These are phyloP conservation scores for Isaurus tuberculatus DNA, from an alignment of 92 coral and sea anemone genomes.

Conservation along the genomic window DNA sequence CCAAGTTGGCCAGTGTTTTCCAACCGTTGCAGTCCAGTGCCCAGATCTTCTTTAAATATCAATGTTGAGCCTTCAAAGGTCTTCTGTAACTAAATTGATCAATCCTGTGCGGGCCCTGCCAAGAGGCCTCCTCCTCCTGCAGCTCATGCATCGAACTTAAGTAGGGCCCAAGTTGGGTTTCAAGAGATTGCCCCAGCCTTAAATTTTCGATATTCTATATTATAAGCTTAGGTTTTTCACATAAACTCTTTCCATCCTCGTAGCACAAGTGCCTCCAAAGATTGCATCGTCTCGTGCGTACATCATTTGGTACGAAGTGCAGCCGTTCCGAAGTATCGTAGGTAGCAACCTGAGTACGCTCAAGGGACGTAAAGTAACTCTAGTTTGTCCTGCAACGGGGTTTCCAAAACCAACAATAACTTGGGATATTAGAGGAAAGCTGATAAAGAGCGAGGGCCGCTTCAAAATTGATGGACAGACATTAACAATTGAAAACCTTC, in stretches of 20 bases:
- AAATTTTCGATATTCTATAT: too few species aligned
- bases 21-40: too few species aligned
- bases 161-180: too few species aligned
- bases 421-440: conserved; percentile 79
- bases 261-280: conserved; percentile 74
- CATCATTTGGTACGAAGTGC: conserved; percentile 85
- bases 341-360: conserved; percentile 87
- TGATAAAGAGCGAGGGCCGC: conserved; percentile 64
- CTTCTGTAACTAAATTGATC: too few species aligned
- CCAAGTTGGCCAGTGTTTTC: too few species aligned
- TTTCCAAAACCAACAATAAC: conserved; percentile 80
- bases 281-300: conserved; percentile 63
- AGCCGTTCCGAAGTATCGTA: conserved; percentile 74
- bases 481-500: conserved; percentile 71
- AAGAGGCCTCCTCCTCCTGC: too few species aligned
- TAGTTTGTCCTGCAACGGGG: conserved; percentile 82
- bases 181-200: too few species aligned
- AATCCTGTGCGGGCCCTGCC: too few species aligned
- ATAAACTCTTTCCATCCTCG: not conserved
- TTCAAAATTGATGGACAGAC: conserved; percentile 71
- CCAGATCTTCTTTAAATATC: too few species aligned
- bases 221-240: too few species aligned
- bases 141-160: too few species aligned
- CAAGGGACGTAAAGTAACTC: conserved; percentile 86
- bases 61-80: too few species aligned